phyloP scores from a whole-genome alignment of 2,113 vertebrate genomes.

The Calypte anna region DNA sequence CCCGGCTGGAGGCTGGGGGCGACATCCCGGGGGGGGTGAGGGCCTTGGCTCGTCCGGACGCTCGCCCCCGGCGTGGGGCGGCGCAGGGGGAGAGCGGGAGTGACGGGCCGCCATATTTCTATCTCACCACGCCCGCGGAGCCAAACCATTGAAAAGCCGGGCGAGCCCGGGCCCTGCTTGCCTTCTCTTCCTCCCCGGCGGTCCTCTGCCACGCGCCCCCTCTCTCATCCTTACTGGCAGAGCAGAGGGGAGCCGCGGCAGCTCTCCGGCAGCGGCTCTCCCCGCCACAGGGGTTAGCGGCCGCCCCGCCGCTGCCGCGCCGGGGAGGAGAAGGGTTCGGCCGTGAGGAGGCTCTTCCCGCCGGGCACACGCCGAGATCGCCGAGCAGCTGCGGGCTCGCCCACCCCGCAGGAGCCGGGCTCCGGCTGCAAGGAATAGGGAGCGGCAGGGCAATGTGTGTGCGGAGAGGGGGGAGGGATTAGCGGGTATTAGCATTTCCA shows the following conservation, averaged over 20 bases:
- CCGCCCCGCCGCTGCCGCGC: neutral
- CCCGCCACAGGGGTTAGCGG: neutral
- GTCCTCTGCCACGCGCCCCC: neutral
- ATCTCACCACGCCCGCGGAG: constrained; percentile 75
- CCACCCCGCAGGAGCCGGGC: constrained; percentile 7
- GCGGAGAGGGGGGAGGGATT: constrained; percentile 60
- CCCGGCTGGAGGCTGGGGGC: neutral
- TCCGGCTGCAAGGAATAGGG: neutral
- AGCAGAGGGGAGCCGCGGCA: neutral
- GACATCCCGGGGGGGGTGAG: too few species aligned
- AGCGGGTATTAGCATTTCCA: constrained; percentile 36
- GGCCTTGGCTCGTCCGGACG: neutral
- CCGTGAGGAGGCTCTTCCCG: neutral
- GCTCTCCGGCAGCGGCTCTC: neutral
- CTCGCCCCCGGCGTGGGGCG: neutral
- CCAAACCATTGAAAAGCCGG: constrained; percentile 37
- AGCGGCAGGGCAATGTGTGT: constrained; percentile 64
- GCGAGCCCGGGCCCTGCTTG: neutral
- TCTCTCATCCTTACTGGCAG: neutral
- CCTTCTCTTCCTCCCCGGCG: neutral
- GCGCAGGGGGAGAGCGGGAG: neutral
- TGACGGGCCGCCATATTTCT: constrained; percentile 78
- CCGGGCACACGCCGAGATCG: neutral
- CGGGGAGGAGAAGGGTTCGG: neutral
- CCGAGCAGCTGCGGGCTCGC: neutral